Base-by-base conservation (phyloP, 1,140 invertebrate species). In the Pteromalus puparum region DNA sequence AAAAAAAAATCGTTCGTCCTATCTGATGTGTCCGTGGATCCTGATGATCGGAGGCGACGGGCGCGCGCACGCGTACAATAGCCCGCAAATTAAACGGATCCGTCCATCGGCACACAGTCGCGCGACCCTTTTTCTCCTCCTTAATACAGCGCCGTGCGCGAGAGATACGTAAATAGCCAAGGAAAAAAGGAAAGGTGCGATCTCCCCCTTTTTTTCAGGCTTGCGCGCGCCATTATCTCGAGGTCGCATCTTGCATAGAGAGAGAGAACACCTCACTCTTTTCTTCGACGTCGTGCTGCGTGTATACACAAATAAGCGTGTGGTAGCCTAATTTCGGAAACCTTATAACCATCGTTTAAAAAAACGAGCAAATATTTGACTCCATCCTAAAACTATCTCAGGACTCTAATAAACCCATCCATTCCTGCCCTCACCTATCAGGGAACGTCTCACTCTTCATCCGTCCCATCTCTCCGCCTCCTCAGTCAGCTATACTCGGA, bases 1-100 rank as follows among this genome's bases (percentile, higher is more conserved):
- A 61, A 61, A 61, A 53, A 48, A 48, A 18, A 48, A 15, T 61
- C 53, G 15, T n/a, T 61, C 28, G 7, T 38, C 30, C 61, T 76
- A 76, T 82, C 81, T 68, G 73, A 76, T 82, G 28, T 38, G 72
- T 38, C 42, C 48, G 46, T 53, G n/a, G 67, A 28, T 24, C 53
- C 6, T n/a, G 75, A 53, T 83, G 75, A 84, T 84, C 67, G 46
- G 48, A 74, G n/a, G 28, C 68, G 82, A 84, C 82, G 76, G 53
- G 28, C 21, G 81, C 42, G 24, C 38, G 26, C 61, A 48, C 42
- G 65, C 42, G 82, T 46, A 70, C 82, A 78, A 78, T 53, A 26
- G 65, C 12, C n/a, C 67, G 24, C 67, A 83, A 83, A 83, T 84
- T 84, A 79, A 84, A 84, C 75, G 34, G 68, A 83, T 83, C 74